Conservation (phyloP, 2,113 vertebrate genomes). For the Alaudala cheleensis region DNA sequence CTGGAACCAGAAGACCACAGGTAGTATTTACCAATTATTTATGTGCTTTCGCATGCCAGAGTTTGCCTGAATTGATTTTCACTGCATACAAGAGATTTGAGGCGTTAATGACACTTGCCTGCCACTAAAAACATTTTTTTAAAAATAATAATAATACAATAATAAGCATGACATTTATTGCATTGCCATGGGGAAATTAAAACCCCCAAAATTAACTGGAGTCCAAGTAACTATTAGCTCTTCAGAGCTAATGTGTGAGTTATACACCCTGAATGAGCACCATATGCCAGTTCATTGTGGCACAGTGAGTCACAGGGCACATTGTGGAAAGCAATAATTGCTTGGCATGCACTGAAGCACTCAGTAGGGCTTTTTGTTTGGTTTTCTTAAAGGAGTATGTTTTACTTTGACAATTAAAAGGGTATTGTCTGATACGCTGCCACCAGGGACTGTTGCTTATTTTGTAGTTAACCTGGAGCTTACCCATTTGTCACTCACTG, state of each 20-base stretch:
- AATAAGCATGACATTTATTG: slow-evolving; percentile 40
- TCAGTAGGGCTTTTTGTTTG: background rate
- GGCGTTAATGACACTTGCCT: background rate
- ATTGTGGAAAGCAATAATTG: slow-evolving; percentile 14
- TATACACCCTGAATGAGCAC: slow-evolving; percentile 30
- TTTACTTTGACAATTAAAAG: slow-evolving; percentile 8
- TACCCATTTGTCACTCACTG: background rate
- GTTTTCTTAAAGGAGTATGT: slow-evolving; percentile 32
- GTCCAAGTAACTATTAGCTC: slow-evolving; percentile 27
- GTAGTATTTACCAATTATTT: slow-evolving; percentile 59
- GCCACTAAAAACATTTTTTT: background rate
- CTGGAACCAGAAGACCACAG: slow-evolving; percentile 58
- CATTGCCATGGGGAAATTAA: background rate
- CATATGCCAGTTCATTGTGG: slow-evolving; percentile 34
- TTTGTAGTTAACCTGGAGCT: slow-evolving; percentile 5
- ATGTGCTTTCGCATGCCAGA: slow-evolving; percentile 35
- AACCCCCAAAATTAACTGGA: background rate
- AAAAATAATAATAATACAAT: background rate
- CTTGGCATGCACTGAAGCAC: background rate
- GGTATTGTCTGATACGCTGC: background rate
- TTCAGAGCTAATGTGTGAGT: slow-evolving; percentile 20
- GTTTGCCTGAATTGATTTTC: slow-evolving; percentile 38
- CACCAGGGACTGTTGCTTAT: background rate
- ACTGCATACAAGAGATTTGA: background rate
- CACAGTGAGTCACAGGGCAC: slow-evolving; percentile 27